Percentiles rank a stretch among this genome's conserved stretches.
These are phyloP conservation scores for Euproctis similis DNA, from an alignment of 2,888 invertebrate genomes.

Conservation along the genomic window DNA sequence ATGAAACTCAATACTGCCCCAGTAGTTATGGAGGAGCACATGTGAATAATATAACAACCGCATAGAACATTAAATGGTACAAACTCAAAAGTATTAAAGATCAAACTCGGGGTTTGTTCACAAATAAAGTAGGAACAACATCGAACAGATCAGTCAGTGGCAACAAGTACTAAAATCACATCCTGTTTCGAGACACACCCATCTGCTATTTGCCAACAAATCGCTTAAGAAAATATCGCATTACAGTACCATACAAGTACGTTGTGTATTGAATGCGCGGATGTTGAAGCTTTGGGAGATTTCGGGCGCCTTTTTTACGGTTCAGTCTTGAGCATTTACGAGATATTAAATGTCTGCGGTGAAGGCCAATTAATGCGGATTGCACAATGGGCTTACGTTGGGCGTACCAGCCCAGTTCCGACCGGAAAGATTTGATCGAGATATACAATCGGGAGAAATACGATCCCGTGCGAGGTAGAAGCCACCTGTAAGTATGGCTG, in stretches of 20 bases:
- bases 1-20: constrained; percentile 33
- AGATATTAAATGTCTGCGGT: constrained; percentile 68
- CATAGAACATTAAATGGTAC: constrained; percentile 40
- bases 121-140: constrained; percentile 31
- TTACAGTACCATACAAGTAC: constrained; percentile 54
- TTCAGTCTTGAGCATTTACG: constrained; percentile 48
- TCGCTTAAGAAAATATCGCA: constrained; percentile 64
- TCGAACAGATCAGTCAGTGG: constrained; percentile 43
- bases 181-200: constrained; percentile 65
- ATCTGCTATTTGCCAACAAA: constrained; percentile 62
- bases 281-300: constrained; percentile 55
- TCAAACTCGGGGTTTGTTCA: constrained; percentile 38
- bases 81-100: constrained; percentile 33
- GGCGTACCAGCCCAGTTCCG: constrained; percentile 66
- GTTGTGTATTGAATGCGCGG: constrained; percentile 41
- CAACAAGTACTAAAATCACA: constrained; percentile 61
- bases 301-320: constrained; percentile 48
- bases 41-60: constrained; percentile 39
- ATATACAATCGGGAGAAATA: constrained; percentile 53
- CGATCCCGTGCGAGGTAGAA: constrained; percentile 45
- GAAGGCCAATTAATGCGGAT: constrained; percentile 64
- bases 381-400: constrained; percentile 48
- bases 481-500: constrained; percentile 49
- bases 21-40: constrained; percentile 24
- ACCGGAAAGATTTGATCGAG: constrained; percentile 67